A percentile compares a stretch with the other conserved stretches of the same genome.
phyloP scores from a whole-genome alignment of 1,140 invertebrate species.

The Panagrolaimus sp. region DNA sequence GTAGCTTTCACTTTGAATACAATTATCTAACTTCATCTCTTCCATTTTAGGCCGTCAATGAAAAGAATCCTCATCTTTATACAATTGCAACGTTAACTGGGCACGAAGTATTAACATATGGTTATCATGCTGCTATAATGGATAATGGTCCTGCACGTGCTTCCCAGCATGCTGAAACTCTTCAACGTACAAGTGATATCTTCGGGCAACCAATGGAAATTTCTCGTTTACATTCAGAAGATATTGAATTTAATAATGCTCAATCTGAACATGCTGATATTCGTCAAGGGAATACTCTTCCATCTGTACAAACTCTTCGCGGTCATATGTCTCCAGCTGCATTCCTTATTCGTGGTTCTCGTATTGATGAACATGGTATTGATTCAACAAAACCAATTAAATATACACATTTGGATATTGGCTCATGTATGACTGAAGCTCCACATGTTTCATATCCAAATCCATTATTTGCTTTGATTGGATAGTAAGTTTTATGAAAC shows the following conservation, averaged over 20 bases:
- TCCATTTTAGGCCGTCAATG: conserved; percentile 62
- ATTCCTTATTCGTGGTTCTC: conserved; percentile 65
- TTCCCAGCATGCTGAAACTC: conserved; percentile 64
- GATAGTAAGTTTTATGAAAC: conserved; percentile 27
- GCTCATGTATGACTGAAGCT: conserved; percentile 26
- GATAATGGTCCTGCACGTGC: conserved; percentile 80
- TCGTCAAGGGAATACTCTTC: conserved; percentile 70
- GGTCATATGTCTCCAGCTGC: conserved; percentile 83
- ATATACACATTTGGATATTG: conserved; percentile 45
- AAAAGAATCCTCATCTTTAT: conserved; percentile 75
- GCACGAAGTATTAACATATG: conserved; percentile 73
- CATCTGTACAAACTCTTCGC: conserved; percentile 68
- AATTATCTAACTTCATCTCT: too few relatives aligned
- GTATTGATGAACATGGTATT: conserved; percentile 36
- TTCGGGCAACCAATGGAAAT: conserved; percentile 86
- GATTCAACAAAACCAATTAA: conserved; percentile 33
- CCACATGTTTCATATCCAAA: conserved; percentile 26
- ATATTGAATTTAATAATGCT: conserved; percentile 71
- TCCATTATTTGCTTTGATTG: conserved; percentile 38
- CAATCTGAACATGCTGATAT: conserved; percentile 79
- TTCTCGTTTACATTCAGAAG: conserved; percentile 73
- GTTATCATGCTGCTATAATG: conserved; percentile 66
- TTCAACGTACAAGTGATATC: conserved; percentile 70
- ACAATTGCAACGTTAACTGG: conserved; percentile 91
- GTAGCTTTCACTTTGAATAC: too few relatives aligned